Conservation (phyloP, 2,113 vertebrate genomes). For the Miniopterus natalensis region DNA sequence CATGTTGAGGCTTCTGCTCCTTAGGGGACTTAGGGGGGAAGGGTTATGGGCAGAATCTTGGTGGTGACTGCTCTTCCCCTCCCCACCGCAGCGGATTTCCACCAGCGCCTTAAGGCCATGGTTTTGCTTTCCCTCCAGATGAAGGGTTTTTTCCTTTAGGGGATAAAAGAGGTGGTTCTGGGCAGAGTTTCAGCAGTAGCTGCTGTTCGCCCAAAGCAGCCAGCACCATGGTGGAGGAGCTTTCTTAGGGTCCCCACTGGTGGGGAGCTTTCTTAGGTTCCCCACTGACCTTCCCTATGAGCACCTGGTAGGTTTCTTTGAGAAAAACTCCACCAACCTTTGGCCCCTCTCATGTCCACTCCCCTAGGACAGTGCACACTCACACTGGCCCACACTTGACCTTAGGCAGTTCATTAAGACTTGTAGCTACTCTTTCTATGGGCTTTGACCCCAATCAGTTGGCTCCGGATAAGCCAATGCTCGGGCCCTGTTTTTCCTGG, state of each 20-base stretch:
- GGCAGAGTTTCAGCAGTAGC: background rate
- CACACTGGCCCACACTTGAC: background rate
- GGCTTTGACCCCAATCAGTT: accelerated
- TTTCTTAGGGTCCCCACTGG: background rate
- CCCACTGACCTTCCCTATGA: background rate
- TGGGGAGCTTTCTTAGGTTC: background rate
- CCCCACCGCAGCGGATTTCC: background rate
- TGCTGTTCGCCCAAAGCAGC: background rate
- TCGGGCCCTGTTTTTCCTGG: accelerated
- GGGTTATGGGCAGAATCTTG: too few species aligned
- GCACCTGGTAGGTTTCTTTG: background rate
- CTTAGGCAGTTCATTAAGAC: background rate
- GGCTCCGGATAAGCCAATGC: background rate
- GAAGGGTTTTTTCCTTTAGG: background rate
- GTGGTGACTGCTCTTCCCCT: background rate
- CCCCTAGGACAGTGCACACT: background rate
- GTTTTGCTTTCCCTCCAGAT: background rate
- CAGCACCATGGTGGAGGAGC: background rate
- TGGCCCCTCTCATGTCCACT: accelerated
- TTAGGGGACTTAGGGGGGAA: accelerated
- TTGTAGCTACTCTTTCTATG: background rate
- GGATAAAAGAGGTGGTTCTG: background rate
- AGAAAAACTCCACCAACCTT: background rate
- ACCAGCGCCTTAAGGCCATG: background rate
- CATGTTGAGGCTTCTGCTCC: background rate